These are phyloP conservation scores for Rhegmatorhina hoffmannsi DNA, from an alignment of 2,113 vertebrate species.

Conservation along the genomic window DNA sequence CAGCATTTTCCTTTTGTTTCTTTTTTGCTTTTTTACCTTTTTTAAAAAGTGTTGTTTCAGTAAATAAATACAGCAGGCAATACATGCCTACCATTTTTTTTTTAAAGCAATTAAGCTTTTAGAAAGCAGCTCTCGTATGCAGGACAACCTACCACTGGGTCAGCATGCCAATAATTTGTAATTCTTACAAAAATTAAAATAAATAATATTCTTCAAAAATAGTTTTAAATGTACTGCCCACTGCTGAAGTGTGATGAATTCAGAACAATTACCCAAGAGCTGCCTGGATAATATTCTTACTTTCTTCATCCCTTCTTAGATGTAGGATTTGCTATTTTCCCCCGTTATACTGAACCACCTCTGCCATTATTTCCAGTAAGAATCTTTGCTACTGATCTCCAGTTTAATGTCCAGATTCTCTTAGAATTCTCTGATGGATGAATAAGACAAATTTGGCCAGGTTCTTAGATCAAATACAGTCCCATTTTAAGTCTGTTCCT, in stretches of 20 bases:
- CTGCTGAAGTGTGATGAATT: background rate
- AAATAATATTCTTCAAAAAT: background rate
- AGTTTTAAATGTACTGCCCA: background rate
- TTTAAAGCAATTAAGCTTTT: background rate
- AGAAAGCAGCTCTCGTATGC: background rate
- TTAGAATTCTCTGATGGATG: background rate
- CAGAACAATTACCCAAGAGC: background rate
- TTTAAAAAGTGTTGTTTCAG: background rate
- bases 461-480: background rate
- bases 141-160: background rate
- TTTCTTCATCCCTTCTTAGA: background rate
- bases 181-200: background rate
- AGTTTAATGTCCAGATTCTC: background rate
- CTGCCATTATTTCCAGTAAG: background rate
- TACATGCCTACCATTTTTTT: background rate
- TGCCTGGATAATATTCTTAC: background rate
- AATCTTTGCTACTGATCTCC: background rate
- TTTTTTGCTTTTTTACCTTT: background rate
- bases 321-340: background rate
- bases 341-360: background rate
- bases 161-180: background rate
- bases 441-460: background rate
- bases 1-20: background rate
- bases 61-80: background rate
- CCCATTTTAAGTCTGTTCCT: background rate